These are phyloP conservation scores for Microcebus griseorufus DNA, from an alignment of 2,113 vertebrate genomes.

Conservation along the genomic window DNA sequence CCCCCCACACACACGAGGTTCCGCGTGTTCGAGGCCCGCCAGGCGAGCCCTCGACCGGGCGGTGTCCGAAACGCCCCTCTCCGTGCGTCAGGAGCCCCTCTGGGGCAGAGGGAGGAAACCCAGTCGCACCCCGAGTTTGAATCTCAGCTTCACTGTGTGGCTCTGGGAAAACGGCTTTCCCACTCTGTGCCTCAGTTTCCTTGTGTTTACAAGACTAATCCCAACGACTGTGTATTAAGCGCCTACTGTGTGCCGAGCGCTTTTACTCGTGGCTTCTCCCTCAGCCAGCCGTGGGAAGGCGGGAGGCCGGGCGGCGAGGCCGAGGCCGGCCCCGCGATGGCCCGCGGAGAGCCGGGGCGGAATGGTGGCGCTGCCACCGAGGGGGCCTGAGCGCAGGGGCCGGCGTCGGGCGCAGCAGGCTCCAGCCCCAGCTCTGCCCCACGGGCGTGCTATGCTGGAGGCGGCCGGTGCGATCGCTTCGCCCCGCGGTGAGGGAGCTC, in stretches of 20 bases:
- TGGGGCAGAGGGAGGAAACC: neutral
- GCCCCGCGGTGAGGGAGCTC: neutral
- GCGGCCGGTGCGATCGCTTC: neutral
- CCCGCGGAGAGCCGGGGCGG: neutral
- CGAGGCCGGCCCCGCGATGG: neutral
- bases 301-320: neutral
- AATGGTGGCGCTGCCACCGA: neutral
- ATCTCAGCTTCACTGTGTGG: slow-evolving; percentile 16
- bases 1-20: neutral
- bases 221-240: slow-evolving; percentile 5
- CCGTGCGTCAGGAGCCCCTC: neutral
- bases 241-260: slow-evolving; percentile 26
- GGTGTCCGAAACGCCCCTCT: neutral
- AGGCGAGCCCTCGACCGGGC: neutral
- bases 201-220: slow-evolving; percentile 65
- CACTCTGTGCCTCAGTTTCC: slow-evolving; percentile 65
- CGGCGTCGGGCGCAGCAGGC: neutral
- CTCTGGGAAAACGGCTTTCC: slow-evolving; percentile 28
- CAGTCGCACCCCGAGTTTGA: neutral
- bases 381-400: neutral
- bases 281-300: neutral
- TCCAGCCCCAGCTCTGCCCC: neutral
- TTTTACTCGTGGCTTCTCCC: slow-evolving; percentile 34
- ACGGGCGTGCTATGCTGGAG: neutral
- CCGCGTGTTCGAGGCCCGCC: neutral